Conservation (phyloP, 2,797 vertebrate species). For the Sebastes vulpes region DNA sequence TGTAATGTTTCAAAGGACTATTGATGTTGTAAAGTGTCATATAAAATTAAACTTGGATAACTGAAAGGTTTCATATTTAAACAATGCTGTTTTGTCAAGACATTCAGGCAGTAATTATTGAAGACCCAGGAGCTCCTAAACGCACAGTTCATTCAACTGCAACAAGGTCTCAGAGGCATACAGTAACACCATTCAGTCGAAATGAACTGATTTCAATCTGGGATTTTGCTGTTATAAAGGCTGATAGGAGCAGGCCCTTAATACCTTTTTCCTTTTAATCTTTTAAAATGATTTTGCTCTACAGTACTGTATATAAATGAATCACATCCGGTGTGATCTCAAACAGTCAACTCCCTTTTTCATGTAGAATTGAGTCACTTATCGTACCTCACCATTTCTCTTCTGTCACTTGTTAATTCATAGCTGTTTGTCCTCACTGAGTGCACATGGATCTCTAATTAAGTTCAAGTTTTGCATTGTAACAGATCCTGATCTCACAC, state of each 20-base stretch:
- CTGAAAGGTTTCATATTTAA: neutral
- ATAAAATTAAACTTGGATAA: neutral
- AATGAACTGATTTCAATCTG: neutral
- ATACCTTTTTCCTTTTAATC: neutral
- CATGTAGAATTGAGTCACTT: neutral
- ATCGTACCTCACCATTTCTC: no score
- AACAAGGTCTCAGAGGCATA: neutral
- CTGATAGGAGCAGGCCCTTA: neutral
- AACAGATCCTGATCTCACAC: neutral
- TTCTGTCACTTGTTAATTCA: neutral
- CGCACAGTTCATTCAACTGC: neutral
- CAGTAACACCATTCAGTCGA: neutral
- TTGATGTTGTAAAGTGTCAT: neutral
- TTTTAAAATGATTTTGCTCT: neutral
- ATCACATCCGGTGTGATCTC: no score
- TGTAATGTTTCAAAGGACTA: neutral
- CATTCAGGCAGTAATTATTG: neutral
- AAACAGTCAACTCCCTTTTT: no score
- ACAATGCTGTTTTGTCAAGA: neutral
- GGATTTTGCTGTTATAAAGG: neutral
- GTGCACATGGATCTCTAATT: neutral
- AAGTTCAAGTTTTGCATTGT: neutral
- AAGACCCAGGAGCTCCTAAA: neutral
- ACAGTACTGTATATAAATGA: no score
- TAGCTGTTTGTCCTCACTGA: neutral